Conservation (phyloP, 2,888 invertebrate genomes). For the Falcaria lacertinaria region DNA sequence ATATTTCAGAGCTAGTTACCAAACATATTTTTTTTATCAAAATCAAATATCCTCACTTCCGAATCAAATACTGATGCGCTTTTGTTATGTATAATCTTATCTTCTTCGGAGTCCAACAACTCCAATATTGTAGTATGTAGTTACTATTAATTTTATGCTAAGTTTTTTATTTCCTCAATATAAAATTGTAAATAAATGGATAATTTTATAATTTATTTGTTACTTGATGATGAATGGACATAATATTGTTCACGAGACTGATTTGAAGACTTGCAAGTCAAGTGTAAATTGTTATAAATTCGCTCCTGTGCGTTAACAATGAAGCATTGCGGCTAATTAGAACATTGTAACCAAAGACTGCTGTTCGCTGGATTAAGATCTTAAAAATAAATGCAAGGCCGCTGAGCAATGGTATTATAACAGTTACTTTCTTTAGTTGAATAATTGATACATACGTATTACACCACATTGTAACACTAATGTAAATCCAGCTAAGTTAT, state of each 20-base stretch:
- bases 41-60: not conserved
- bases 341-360: conserved; percentile 45
- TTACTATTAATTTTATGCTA: conserved; percentile 17
- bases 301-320: conserved; percentile 18
- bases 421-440: too few relatives aligned
- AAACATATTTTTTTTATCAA: not conserved
- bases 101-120: conserved; percentile 10
- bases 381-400: conserved; percentile 2
- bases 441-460: too few relatives aligned
- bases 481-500: too few relatives aligned
- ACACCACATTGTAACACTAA: too few relatives aligned
- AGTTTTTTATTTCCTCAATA: conserved; percentile 18
- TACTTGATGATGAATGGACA: conserved; percentile 39
- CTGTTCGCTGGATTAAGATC: conserved; percentile 11
- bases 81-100: not conserved
- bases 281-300: conserved; percentile 26
- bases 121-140: conserved; percentile 11
- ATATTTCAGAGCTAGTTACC: not conserved
- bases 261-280: conserved; percentile 38
- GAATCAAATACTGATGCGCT: conserved; percentile 1
- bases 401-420: conserved; percentile 4
- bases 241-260: conserved; percentile 51
- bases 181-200: conserved; percentile 31
- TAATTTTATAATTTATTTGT: conserved; percentile 39
- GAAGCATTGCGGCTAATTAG: conserved; percentile 26